phyloP scores from a whole-genome alignment of 2,113 vertebrate genomes.

The Bubo blakistoni region DNA sequence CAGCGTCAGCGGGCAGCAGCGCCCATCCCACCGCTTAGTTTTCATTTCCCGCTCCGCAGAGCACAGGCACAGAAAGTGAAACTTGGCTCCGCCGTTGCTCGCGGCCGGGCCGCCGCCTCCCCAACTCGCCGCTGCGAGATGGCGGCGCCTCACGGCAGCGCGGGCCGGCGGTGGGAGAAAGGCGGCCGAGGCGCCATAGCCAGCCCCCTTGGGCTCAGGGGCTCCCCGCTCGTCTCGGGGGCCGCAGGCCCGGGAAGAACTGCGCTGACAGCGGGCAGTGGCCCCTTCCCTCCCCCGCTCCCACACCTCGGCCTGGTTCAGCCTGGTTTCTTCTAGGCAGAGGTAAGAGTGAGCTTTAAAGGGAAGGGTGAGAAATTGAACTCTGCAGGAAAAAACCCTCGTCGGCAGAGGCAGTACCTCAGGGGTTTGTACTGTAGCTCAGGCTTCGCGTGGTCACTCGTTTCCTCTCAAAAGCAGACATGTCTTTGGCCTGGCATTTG shows the following conservation, averaged over 20 bases:
- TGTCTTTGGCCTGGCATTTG: rapidly evolving
- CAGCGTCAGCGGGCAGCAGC: background rate
- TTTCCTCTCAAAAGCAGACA: rapidly evolving
- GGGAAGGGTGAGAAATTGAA: background rate
- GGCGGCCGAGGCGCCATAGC: rapidly evolving
- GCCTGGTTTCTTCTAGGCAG: background rate
- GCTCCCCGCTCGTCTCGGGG: no score
- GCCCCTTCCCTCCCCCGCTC: rapidly evolving
- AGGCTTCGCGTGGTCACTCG: rapidly evolving
- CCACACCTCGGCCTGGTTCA: rapidly evolving
- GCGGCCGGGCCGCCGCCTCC: no score
- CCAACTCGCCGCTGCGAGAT: background rate
- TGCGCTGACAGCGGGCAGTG: no score
- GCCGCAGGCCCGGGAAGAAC: background rate
- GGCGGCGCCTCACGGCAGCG: background rate
- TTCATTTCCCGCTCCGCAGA: background rate
- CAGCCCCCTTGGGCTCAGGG: background rate
- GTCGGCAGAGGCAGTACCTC: rapidly evolving
- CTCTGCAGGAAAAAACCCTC: background rate
- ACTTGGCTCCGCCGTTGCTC: background rate
- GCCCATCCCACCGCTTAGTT: background rate
- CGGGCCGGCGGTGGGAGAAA: rapidly evolving
- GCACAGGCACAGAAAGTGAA: slow-evolving; percentile 9
- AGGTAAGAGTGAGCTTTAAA: background rate
- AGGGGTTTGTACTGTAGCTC: background rate